Evolutionary conservation across 2,113 vertebrate species (phyloP).

Genomic region (Gobio gobio): DNA sequence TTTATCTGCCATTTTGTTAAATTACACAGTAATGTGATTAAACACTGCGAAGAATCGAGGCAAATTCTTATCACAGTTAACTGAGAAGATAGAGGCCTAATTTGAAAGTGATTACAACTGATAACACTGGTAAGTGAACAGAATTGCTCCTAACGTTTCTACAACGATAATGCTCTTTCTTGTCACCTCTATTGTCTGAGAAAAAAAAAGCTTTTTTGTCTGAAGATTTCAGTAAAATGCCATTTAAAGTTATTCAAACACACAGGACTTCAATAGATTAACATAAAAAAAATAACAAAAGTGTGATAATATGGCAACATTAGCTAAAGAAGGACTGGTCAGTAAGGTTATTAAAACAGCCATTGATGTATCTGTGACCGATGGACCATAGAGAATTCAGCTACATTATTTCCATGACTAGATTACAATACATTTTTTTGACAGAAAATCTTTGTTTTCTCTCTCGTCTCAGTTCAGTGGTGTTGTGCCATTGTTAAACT

Average conservation of each 20-base stretch:
- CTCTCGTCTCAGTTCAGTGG: neutral
- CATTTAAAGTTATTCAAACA: neutral
- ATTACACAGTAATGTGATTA: conserved; percentile 4
- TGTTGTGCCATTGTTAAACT: conserved; percentile 15
- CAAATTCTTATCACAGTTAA: conserved; percentile 13
- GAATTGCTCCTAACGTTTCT: neutral
- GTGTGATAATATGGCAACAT: neutral
- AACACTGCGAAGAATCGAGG: neutral
- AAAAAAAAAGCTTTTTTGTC: neutral
- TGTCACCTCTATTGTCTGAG: neutral
- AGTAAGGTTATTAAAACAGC: neutral
- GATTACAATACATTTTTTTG: conserved; percentile 3
- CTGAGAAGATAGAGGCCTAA: conserved; percentile 13
- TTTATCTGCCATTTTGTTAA: conserved; percentile 13
- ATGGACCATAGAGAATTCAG: neutral
- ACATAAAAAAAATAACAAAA: neutral
- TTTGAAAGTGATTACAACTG: conserved; percentile 18
- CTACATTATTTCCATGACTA: conserved; percentile 3
- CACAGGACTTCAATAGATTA: neutral
- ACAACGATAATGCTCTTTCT: neutral
- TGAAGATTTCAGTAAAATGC: neutral
- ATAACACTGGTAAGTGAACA: neutral
- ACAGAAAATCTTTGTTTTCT: conserved; percentile 26
- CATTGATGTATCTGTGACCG: neutral
- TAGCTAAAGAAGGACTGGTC: neutral